Conservation (phyloP, 2,113 vertebrate species). For the Rhinolophus ferrumequinum region DNA sequence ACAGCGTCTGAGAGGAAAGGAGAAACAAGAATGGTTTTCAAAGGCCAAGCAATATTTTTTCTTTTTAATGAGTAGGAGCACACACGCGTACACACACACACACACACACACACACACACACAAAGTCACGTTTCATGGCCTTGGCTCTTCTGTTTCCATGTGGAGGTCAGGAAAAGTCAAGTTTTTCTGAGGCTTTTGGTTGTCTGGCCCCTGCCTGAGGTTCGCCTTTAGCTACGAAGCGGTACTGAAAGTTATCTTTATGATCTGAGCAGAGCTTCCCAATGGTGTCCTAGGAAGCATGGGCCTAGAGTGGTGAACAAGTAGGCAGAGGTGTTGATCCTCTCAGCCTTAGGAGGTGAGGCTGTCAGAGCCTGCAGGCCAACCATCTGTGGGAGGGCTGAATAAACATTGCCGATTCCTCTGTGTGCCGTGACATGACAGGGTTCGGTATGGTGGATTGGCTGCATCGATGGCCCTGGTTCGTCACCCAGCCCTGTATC, state of each 20-base stretch:
- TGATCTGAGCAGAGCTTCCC: neutral
- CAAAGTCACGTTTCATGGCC: neutral
- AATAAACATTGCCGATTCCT: neutral
- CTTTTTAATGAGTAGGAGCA: neutral
- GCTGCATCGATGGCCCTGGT: neutral
- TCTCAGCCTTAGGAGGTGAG: neutral
- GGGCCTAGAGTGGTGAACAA: too few relatives aligned
- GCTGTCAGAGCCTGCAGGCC: neutral
- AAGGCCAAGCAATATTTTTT: neutral
- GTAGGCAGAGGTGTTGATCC: neutral
- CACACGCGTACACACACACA: neutral
- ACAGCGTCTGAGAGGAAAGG: slow-evolving; percentile 88
- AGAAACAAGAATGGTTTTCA: neutral
- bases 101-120: too few relatives aligned
- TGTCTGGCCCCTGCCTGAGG: neutral
- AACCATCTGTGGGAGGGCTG: fast-evolving
- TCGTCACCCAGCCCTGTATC: too few relatives aligned
- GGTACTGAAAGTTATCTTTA: neutral
- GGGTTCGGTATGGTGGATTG: fast-evolving
- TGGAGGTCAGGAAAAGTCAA: neutral
- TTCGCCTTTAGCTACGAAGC: neutral
- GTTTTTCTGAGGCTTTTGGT: neutral
- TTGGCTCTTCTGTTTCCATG: neutral
- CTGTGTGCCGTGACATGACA: fast-evolving
- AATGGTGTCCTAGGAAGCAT: neutral